Conservation (phyloP, 2,797 vertebrate species). For the Acipenser ruthenus region DNA sequence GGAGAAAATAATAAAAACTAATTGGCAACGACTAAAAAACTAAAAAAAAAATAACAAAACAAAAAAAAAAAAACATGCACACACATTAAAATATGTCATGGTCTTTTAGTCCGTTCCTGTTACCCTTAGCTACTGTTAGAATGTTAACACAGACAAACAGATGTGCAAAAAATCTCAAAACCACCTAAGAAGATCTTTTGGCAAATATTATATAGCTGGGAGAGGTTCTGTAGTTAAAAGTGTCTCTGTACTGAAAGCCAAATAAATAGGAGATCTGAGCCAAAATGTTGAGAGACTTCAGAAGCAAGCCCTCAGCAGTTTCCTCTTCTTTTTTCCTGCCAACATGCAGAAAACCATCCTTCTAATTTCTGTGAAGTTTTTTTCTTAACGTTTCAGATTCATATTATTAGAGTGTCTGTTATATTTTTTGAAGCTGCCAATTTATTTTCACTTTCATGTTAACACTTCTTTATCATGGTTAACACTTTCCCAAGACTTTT, state of each 20-base stretch:
- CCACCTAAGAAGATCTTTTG: constrained; percentile 29
- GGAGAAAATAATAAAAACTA: too few species aligned
- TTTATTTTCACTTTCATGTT: constrained; percentile 1
- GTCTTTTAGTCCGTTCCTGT: too few species aligned
- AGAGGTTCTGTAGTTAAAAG: constrained; percentile 29
- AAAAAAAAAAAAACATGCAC: too few species aligned
- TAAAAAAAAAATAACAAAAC: too few species aligned
- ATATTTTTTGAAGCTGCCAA: background rate
- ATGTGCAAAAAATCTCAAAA: constrained; percentile 61
- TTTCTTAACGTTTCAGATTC: background rate
- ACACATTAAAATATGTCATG: too few species aligned
- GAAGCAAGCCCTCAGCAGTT: constrained; percentile 58
- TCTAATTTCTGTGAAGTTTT: background rate
- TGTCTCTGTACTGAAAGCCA: constrained; percentile 50
- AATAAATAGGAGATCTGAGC: constrained; percentile 51
- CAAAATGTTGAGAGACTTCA: constrained; percentile 42
- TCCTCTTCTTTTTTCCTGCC: constrained; percentile 40
- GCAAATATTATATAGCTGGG: constrained; percentile 1
- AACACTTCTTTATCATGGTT: constrained; percentile 16
- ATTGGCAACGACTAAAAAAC: too few species aligned
- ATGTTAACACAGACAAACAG: constrained; percentile 50
- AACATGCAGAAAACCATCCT: constrained; percentile 28
- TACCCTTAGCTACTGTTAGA: constrained; percentile 8
- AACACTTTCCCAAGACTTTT: background rate
- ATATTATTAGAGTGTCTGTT: background rate